Conservation (phyloP, 2,797 vertebrate genomes). For the Heterohyrax brucei region DNA sequence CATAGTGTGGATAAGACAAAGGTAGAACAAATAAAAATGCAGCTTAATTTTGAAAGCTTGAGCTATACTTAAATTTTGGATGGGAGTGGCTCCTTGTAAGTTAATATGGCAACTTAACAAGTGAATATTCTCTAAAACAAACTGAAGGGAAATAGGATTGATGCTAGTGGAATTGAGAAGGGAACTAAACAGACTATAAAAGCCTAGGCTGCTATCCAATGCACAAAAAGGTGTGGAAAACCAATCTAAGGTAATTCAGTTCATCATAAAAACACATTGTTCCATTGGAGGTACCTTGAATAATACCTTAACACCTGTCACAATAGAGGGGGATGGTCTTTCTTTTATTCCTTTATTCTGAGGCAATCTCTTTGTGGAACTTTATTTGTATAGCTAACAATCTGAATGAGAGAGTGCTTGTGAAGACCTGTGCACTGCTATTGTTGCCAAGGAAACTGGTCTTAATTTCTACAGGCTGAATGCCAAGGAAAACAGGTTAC, state of each 20-base stretch:
- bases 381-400: constrained; percentile 86
- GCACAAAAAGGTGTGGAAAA: constrained; percentile 74
- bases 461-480: constrained; percentile 70
- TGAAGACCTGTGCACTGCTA: constrained; percentile 62
- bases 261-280: constrained; percentile 73
- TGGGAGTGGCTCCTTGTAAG: constrained; percentile 71
- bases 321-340: constrained; percentile 69
- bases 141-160: constrained; percentile 69
- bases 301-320: constrained; percentile 45
- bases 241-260: constrained; percentile 68
- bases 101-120: constrained; percentile 75
- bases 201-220: constrained; percentile 34
- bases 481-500: constrained; percentile 73
- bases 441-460: constrained; percentile 84
- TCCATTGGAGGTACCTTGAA: constrained; percentile 11
- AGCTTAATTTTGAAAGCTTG: constrained; percentile 70
- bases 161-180: constrained; percentile 74
- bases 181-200: constrained; percentile 73
- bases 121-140: constrained; percentile 79
- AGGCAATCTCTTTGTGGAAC: constrained; percentile 76
- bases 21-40: neutral
- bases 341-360: constrained; percentile 79
- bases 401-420: constrained; percentile 76
- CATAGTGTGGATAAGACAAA: neutral
- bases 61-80: constrained; percentile 70